Conservation (phyloP, 2,888 invertebrate genomes). For the Busseola fusca region DNA sequence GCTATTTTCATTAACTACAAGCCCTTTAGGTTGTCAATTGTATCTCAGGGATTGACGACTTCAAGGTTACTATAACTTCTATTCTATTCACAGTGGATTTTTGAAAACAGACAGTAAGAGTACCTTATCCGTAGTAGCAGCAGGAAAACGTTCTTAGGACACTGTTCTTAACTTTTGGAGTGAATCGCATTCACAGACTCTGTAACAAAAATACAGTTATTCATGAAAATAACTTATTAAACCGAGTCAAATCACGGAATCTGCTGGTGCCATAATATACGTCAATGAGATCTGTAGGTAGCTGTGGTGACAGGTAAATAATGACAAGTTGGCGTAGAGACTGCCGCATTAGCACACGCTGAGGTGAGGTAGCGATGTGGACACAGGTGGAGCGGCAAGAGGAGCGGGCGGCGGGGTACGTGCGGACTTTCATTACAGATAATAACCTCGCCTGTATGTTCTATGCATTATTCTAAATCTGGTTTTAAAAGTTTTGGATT, state of each 20-base stretch:
- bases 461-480: background rate
- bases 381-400: constrained; percentile 12
- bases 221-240: background rate
- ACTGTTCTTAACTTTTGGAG: background rate
- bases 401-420: background rate
- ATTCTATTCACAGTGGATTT: too few relatives aligned
- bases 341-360: constrained; percentile 16
- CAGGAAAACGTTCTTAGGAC: too few relatives aligned
- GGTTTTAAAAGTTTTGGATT: background rate
- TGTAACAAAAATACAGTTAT: background rate
- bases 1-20: too few relatives aligned
- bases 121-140: too few relatives aligned
- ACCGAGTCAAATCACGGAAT: constrained; percentile 5
- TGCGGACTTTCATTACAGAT: background rate
- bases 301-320: constrained; percentile 31
- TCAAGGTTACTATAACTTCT: too few relatives aligned
- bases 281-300: constrained; percentile 22
- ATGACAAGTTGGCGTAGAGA: constrained; percentile 19
- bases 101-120: too few relatives aligned
- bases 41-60: background rate
- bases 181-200: background rate
- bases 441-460: background rate
- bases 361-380: constrained; percentile 4
- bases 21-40: too few relatives aligned
- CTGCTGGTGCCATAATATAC: background rate